A percentile compares a stretch with the other conserved stretches of the same genome.
phyloP scores from a whole-genome alignment of 2,113 vertebrate species.

The Phylloscopus whistleri region DNA sequence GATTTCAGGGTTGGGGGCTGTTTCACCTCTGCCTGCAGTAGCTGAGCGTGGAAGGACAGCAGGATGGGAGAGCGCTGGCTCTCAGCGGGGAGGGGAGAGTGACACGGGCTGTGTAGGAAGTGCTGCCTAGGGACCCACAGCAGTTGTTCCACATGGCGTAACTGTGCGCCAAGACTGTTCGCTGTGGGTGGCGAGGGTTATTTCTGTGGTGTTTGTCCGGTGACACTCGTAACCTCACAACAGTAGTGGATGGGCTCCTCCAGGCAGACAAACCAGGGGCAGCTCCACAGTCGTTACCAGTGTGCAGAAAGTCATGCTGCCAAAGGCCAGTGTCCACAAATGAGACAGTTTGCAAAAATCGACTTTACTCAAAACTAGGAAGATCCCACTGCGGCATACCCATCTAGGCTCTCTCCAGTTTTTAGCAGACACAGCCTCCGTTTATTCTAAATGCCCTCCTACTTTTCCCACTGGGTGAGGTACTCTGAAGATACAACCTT shows the following conservation, averaged over 20 bases:
- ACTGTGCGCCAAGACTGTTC: fast-evolving
- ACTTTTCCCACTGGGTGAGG: background rate
- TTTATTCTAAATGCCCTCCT: background rate
- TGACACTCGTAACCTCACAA: background rate
- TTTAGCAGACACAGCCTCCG: background rate
- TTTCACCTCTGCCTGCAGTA: fast-evolving
- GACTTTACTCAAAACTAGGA: background rate
- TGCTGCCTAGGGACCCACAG: fast-evolving
- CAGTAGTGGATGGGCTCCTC: background rate
- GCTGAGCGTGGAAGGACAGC: fast-evolving
- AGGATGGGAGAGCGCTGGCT: fast-evolving
- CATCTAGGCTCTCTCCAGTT: background rate
- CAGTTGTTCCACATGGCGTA: fast-evolving
- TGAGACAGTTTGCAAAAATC: background rate
- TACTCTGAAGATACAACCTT: background rate
- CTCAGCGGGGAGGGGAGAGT: fast-evolving
- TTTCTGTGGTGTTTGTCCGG: background rate
- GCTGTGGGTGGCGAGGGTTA: fast-evolving
- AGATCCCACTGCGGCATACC: background rate
- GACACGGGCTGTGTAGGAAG: fast-evolving
- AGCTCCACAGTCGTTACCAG: fast-evolving
- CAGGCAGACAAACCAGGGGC: fast-evolving
- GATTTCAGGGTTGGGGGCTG: too few relatives aligned
- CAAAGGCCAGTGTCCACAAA: too few relatives aligned
- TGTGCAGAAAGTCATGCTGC: background rate